Conservation (phyloP, 2,113 vertebrate species). For the Fulica atra region DNA sequence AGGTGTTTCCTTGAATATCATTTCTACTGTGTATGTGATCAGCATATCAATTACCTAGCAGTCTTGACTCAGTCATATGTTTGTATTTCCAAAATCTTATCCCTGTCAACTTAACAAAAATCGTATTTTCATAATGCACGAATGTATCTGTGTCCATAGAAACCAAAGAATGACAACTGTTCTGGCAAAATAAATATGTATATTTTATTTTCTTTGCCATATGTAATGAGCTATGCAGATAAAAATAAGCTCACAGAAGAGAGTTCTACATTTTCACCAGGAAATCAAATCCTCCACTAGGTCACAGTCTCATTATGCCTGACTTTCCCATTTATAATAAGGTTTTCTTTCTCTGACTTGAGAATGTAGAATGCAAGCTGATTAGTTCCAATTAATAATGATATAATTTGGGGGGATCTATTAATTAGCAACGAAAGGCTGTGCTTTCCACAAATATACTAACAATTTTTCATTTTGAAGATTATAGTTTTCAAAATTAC, state of each 20-base stretch:
- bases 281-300: neutral
- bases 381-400: neutral
- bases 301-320: neutral
- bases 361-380: neutral
- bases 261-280: neutral
- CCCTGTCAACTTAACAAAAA: neutral
- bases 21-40: neutral
- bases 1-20: neutral
- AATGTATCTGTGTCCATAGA: neutral
- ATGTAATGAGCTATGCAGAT: neutral
- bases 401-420: neutral
- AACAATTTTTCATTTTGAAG: neutral
- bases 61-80: neutral
- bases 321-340: neutral
- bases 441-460: neutral
- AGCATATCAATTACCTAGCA: neutral
- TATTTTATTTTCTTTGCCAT: neutral
- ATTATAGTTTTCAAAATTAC: neutral
- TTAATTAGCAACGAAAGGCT: neutral
- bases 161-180: neutral
- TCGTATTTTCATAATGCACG: neutral
- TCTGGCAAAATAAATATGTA: neutral
- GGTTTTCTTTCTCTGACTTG: neutral
- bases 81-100: neutral
- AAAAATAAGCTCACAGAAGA: neutral